Evolutionary conservation across 2,113 vertebrate genomes (phyloP).

Genomic region (Oenanthe melanoleuca): DNA sequence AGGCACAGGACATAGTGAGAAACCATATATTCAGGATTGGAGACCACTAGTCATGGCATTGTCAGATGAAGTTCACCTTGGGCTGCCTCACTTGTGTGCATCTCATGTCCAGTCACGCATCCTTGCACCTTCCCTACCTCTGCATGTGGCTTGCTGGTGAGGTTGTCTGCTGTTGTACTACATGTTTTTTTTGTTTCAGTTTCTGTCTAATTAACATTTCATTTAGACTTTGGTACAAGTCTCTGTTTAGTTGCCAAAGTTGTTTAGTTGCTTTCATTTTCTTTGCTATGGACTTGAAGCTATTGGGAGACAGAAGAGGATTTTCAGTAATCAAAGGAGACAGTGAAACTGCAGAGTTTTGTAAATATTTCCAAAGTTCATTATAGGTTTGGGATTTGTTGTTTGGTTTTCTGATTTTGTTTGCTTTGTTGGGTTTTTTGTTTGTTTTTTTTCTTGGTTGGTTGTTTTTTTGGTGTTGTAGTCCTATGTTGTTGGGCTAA

Average conservation of each 20-base stretch:
- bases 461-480: neutral
- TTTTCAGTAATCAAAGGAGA: neutral
- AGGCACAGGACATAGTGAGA: neutral
- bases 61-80: neutral
- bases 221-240: neutral
- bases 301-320: neutral
- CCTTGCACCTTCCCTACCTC: neutral
- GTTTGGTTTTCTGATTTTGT: neutral
- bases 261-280: too few relatives aligned
- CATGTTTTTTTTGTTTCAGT: neutral
- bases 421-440: neutral
- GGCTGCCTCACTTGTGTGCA: rapidly evolving
- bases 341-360: neutral
- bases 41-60: neutral
- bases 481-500: neutral
- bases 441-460: neutral
- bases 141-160: neutral
- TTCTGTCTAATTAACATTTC: neutral
- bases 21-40: neutral
- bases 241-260: neutral
- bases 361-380: neutral
- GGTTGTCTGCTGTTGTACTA: neutral
- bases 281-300: neutral
- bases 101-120: neutral
- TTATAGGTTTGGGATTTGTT: neutral